phyloP scores from a whole-genome alignment of 2,113 vertebrate genomes.

The Heterotilapia buettikoferi region DNA sequence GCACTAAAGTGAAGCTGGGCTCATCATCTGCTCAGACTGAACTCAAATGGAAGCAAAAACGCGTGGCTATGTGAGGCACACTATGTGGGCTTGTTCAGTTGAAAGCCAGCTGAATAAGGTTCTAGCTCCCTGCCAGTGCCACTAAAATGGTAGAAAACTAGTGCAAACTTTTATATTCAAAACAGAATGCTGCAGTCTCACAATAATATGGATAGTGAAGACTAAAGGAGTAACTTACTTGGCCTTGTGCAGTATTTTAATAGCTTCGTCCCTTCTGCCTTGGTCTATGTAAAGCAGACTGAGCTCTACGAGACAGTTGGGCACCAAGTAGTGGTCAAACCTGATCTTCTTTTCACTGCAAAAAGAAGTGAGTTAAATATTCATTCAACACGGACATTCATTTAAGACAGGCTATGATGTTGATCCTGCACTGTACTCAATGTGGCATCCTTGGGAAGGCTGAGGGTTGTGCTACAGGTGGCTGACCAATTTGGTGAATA shows the following conservation, averaged over 20 bases:
- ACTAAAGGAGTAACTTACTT: slow-evolving; percentile 61
- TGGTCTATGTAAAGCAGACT: slow-evolving; percentile 69
- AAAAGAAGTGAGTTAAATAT: not conserved
- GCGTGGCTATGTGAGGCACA: not conserved
- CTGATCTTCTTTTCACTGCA: slow-evolving; percentile 76
- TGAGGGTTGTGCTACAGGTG: not conserved
- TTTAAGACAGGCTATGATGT: not conserved
- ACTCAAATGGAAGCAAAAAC: not conserved
- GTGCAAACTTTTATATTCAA: not conserved
- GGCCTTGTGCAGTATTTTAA: slow-evolving; percentile 74
- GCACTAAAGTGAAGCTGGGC: not conserved
- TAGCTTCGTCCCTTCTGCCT: slow-evolving; percentile 69
- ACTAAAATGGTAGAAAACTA: not conserved
- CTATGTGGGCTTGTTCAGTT: not conserved
- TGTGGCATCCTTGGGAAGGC: not conserved
- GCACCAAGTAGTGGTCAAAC: slow-evolving; percentile 77
- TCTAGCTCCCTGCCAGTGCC: not conserved
- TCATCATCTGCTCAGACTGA: not conserved
- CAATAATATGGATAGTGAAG: not conserved
- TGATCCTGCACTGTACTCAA: not conserved
- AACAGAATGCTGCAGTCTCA: not conserved
- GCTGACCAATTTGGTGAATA: not conserved
- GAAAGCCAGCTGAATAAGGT: not conserved
- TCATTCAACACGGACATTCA: not conserved
- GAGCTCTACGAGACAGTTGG: slow-evolving; percentile 75